Evolutionary conservation across 2,113 vertebrate species (phyloP).

Genomic region (Chionis minor): DNA sequence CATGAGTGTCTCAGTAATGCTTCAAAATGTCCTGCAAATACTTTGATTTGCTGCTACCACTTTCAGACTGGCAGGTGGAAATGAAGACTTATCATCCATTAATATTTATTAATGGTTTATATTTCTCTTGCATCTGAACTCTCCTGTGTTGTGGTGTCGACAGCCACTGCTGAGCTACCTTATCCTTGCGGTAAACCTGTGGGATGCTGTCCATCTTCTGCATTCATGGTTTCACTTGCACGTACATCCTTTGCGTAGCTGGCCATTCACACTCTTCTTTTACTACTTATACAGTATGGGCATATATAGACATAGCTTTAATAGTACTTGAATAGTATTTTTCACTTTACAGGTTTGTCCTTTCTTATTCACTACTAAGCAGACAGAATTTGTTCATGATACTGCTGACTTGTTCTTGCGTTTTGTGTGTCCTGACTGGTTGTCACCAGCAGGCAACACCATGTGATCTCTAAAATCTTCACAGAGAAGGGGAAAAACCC

Average conservation of each 20-base stretch:
- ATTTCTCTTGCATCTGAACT: neutral
- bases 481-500: neutral
- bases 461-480: neutral
- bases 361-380: neutral
- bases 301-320: neutral
- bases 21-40: neutral
- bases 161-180: neutral
- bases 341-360: neutral
- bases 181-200: neutral
- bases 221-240: neutral
- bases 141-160: neutral
- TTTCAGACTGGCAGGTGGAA: neutral
- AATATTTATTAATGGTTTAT: neutral
- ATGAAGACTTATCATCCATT: neutral
- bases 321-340: neutral
- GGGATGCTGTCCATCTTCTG: neutral
- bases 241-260: neutral
- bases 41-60: neutral
- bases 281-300: neutral
- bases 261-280: neutral
- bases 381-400: neutral
- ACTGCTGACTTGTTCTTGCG: neutral
- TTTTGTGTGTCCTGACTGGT: neutral
- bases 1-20: neutral
- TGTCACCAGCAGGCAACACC: neutral